Conservation (phyloP, 2,888 invertebrate species). For the Platycnemis pennipes region DNA sequence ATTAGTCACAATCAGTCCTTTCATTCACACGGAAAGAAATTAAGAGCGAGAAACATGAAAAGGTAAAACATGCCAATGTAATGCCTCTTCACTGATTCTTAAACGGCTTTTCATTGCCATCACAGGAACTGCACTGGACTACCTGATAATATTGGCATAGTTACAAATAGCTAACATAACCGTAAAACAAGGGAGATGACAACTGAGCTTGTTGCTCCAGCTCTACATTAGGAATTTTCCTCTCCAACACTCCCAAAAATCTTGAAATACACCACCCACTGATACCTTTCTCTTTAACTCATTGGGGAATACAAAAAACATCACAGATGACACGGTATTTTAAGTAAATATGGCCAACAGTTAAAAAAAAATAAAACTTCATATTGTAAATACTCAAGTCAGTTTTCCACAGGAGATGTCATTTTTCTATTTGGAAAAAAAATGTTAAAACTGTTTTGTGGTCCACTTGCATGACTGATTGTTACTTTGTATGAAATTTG, state of each 20-base stretch:
- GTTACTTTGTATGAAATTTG: neutral
- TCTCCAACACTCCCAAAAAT: neutral
- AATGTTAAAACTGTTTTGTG: neutral
- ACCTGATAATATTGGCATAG: slow-evolving; percentile 61
- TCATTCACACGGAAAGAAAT: slow-evolving; percentile 57
- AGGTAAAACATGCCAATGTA: slow-evolving; percentile 35
- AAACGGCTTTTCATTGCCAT: slow-evolving; percentile 63
- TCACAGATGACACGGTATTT: slow-evolving; percentile 48
- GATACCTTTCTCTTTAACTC: slow-evolving; percentile 29
- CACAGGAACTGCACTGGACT: slow-evolving; percentile 68
- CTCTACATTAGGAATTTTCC: slow-evolving; percentile 46
- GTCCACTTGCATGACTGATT: neutral
- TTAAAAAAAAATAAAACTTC: neutral
- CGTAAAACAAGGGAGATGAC: slow-evolving; percentile 47
- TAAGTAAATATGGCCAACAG: slow-evolving; percentile 49
- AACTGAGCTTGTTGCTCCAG: slow-evolving; percentile 58
- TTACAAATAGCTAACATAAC: slow-evolving; percentile 54
- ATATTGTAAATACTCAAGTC: neutral
- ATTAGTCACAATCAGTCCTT: slow-evolving; percentile 63
- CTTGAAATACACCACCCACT: slow-evolving; percentile 20
- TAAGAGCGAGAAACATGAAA: slow-evolving; percentile 43
- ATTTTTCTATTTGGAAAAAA: neutral
- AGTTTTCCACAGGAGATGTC: slow-evolving; percentile 4
- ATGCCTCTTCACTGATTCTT: slow-evolving; percentile 57
- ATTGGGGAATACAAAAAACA: slow-evolving; percentile 36